Evolutionary conservation across 30 jellyfish, hydroid and myxozoan species (phyloP), one percentile per base, ranked within the genome.

Genomic region (Rhopilema esculentum): DNA sequence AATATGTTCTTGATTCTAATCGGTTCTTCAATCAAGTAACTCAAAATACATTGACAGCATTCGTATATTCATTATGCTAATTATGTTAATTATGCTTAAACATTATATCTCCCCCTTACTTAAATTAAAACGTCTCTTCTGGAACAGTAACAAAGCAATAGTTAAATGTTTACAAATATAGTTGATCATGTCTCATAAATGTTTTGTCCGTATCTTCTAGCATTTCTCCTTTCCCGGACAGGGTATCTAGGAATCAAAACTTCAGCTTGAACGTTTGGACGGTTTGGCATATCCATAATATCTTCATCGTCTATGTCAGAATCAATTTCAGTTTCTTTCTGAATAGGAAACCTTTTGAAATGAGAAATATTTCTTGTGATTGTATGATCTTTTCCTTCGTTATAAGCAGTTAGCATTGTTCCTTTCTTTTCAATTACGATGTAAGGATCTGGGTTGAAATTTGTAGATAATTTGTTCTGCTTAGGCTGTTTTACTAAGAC

Each of bases 401-500:
- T 78, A 49, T 61, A 27, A 78, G 95, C 84, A 8, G 84, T 65
- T 27, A 73, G 53, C 85, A 28, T 75, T 53, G 86, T 57, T 62
- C 92, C 95, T 86, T 86, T 86, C 74, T 66, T 86, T 64, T 61
- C 84, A 25, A 40, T 63, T 29, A 74, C 91, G 31, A 29, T 63
- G 84, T 86, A 86, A 51, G 95, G 95, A 27, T 73, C 61, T 51
- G 85, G 92, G 69, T 75, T 65, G 70, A 86, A 86, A 21, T 53
- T 53, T 27, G 95, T 75, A 18, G 92, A 31, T 72, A 84, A 72
- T 49, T 84, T 84, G 90, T 84, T 84, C 89, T 71, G 69, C 77
- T 84, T 86, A 25, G 64, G 91, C 75, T 86, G 95, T 75, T 86
- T 86, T 61, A 86, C 95, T 30, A 75, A 27, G 29, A 86, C 83